phyloP scores from a whole-genome alignment of 2,113 vertebrate genomes.

The Capra hircus region DNA sequence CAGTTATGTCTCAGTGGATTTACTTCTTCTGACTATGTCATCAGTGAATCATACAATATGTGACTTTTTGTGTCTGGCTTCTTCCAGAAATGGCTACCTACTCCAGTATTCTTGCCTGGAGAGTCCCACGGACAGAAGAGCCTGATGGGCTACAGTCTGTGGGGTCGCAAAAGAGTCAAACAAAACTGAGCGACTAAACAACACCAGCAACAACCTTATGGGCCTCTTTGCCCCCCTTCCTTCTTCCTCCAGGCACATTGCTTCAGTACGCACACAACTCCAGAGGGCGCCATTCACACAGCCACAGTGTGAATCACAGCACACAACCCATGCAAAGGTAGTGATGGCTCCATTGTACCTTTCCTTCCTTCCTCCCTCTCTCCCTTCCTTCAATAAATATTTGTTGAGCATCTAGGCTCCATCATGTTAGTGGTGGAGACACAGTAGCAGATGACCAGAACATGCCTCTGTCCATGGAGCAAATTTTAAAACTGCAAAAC shows the following conservation, averaged over 20 bases:
- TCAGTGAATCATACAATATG: neutral
- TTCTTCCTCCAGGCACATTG: neutral
- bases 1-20: neutral
- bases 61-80: neutral
- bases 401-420: neutral
- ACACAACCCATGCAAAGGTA: no score
- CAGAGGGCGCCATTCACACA: neutral
- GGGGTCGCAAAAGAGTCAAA: neutral
- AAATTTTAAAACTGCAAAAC: neutral
- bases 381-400: neutral
- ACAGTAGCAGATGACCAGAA: neutral
- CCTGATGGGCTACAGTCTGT: neutral
- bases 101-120: neutral
- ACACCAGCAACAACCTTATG: neutral
- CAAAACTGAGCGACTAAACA: neutral
- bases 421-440: neutral
- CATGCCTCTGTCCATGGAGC: neutral
- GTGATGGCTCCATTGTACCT: neutral
- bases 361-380: neutral
- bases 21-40: neutral
- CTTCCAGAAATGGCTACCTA: neutral
- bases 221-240: neutral
- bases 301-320: fast-evolving
- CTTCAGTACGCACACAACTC: neutral
- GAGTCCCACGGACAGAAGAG: neutral